These are phyloP conservation scores for Athrips mouffetella DNA, from an alignment of 2,888 invertebrate genomes.

Conservation along the genomic window DNA sequence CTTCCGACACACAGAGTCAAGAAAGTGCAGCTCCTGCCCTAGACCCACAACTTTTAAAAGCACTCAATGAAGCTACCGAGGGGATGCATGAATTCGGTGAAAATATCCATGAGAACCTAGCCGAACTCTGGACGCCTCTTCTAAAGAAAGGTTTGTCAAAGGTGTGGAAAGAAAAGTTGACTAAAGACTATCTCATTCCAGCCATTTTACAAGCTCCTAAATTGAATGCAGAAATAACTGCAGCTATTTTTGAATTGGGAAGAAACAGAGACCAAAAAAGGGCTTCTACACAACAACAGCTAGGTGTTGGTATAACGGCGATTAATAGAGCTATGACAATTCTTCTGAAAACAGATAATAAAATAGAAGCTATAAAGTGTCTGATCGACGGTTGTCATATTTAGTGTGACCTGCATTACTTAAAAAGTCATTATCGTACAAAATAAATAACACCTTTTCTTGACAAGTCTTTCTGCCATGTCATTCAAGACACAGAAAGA, in stretches of 20 bases:
- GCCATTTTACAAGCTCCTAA: constrained; percentile 8
- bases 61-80: background rate
- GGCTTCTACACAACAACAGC: background rate
- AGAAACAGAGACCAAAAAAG: background rate
- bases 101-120: background rate
- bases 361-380: constrained; percentile 2
- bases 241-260: background rate
- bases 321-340: constrained; percentile 2
- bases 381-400: constrained; percentile 18
- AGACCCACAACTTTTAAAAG: constrained; percentile 5
- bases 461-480: background rate
- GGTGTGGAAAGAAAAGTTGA: background rate
- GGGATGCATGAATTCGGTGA: background rate
- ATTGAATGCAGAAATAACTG: constrained; percentile 4
- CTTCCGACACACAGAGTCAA: background rate
- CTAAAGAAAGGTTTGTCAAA: constrained; percentile 7
- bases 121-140: constrained; percentile 2
- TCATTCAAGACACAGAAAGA: constrained; percentile 6
- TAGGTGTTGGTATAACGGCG: constrained; percentile 5
- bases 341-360: background rate
- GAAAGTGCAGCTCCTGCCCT: background rate
- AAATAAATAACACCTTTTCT: background rate
- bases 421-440: background rate
- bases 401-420: constrained; percentile 15
- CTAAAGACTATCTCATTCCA: constrained; percentile 5